phyloP scores from a whole-genome alignment of 2,888 invertebrate species.

The Globia sparganii region DNA sequence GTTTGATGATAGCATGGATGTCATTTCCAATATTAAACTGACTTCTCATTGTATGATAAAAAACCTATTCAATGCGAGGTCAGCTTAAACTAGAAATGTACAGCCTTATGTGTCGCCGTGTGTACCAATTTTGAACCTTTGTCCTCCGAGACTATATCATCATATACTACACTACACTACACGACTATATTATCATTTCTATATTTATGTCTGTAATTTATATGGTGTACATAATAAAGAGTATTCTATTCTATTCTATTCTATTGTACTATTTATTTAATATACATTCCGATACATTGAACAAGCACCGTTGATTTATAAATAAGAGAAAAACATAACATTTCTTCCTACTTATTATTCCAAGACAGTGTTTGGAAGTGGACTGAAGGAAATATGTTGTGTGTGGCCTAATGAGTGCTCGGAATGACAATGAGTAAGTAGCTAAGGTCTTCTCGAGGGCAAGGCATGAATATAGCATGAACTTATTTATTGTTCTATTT shows the following conservation, averaged over 20 bases:
- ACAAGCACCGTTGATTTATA: neutral
- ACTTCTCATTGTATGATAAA: too few relatives aligned
- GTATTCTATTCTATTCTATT: too few relatives aligned
- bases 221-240: too few relatives aligned
- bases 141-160: neutral
- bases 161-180: too few relatives aligned
- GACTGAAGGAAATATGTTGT: slow-evolving; percentile 11
- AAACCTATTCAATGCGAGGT: too few relatives aligned
- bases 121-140: neutral
- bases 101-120: too few relatives aligned
- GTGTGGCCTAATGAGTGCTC: slow-evolving; percentile 19
- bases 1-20: too few relatives aligned
- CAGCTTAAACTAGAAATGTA: too few relatives aligned
- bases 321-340: neutral
- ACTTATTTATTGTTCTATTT: slow-evolving; percentile 2
- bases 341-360: slow-evolving; percentile 15
- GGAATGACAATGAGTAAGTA: slow-evolving; percentile 4
- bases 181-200: too few relatives aligned
- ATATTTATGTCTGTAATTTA: too few relatives aligned
- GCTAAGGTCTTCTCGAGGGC: neutral
- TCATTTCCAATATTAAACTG: too few relatives aligned
- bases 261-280: neutral
- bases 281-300: too few relatives aligned
- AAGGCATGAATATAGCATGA: slow-evolving; percentile 12
- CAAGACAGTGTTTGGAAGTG: neutral